phyloP scores from a whole-genome alignment of 2,113 vertebrate genomes.

The Nycticryphes semicollaris region DNA sequence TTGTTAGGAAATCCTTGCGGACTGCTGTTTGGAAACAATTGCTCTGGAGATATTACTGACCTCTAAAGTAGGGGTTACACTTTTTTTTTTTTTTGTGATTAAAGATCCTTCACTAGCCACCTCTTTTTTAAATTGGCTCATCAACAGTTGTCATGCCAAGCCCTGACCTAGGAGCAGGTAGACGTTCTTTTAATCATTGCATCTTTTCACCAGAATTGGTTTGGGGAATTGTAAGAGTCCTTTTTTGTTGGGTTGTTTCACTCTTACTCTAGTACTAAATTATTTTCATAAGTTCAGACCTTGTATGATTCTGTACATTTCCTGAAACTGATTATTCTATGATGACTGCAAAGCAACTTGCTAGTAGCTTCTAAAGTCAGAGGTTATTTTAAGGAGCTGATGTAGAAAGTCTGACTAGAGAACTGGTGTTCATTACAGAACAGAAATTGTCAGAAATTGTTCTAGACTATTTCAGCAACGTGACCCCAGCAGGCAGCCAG shows the following conservation, averaged over 20 bases:
- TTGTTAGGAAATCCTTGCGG: background rate
- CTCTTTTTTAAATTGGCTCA: background rate
- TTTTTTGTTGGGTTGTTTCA: background rate
- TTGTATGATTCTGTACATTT: background rate
- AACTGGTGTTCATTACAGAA: background rate
- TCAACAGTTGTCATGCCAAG: background rate
- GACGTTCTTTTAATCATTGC: background rate
- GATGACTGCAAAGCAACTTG: background rate
- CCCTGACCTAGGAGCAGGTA: background rate
- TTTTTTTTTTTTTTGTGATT: background rate
- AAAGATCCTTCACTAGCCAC: background rate
- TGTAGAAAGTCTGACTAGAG: background rate
- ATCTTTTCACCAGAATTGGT: background rate
- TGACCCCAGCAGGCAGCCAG: conserved; percentile 6
- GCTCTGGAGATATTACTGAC: background rate
- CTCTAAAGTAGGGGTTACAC: background rate
- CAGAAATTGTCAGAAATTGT: background rate
- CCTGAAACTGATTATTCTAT: background rate
- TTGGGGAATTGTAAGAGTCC: background rate
- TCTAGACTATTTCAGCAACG: background rate
- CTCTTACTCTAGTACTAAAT: background rate
- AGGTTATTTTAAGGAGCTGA: conserved; percentile 10
- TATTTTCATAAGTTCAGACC: background rate
- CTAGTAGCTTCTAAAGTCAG: background rate
- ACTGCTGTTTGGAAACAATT: background rate